Evolutionary conservation across 2,888 invertebrate genomes (phyloP), one percentile per base, ranked within the genome.

Genomic region (Neoaliturus tenellus): DNA sequence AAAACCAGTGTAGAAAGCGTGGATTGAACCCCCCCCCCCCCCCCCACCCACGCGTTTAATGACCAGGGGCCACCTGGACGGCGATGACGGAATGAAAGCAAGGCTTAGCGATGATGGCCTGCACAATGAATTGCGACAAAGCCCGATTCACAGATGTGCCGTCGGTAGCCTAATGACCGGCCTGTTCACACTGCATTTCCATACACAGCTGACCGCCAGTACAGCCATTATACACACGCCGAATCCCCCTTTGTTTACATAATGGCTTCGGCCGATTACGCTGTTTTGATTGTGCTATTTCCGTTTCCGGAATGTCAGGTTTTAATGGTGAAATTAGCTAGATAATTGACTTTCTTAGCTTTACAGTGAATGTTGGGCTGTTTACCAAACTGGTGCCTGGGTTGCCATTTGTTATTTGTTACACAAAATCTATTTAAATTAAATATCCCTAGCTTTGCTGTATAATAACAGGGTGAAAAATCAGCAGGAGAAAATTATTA

Each of bases 161-260:
- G n/a, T 62, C 31, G 62, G 28, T 62, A 31, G 62, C 62, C 62
- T 62, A 62, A 62, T 62, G 62, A 62, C 62, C 62, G 62, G 62
- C 62, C 55, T 62, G 62, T 62, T 62, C 62, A 62, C 62, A 62
- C 62, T 62, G 62, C 62, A 62, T 62, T 62, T 62, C 62, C 62
- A 62, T 62, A 62, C 55, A 55, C 55, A 55, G 55, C 55, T 55
- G 55, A 55, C 55, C 25, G 55, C 1, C 25, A 28, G 28, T 62
- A 62, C 62, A 62, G 62, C 62, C 62, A 62, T 62, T 62, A 62
- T 62, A 62, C 62, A 62, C 62, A 28, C 28, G 14, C 62, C 4
- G 62, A 31, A 62, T 62, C 62, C 28, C 62, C 62, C 62, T 62
- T 62, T 62, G 62, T 62, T 62, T 62, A 62, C 62, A 62, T 62